Percentiles rank a stretch among this genome's conserved stretches.
These are phyloP conservation scores for Pachypanchax playfairii DNA, from an alignment of 2,113 vertebrate genomes.

Conservation along the genomic window DNA sequence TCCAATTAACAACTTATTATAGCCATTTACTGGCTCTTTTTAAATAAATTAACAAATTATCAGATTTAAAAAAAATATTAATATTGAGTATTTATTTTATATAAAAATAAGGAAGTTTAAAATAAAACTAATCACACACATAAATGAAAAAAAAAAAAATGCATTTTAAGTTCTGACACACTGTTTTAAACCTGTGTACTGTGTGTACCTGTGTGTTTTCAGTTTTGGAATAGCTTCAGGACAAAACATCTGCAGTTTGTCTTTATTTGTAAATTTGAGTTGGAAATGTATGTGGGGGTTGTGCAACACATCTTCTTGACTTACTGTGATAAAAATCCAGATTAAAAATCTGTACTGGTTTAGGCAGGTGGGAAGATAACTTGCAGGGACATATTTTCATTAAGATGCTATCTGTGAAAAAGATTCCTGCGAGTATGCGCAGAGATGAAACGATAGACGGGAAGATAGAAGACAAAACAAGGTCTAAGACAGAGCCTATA, in stretches of 20 bases:
- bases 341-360: background rate
- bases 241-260: background rate
- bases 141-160: no score
- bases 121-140: no score
- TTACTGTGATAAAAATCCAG: background rate
- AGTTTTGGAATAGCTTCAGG: constrained; percentile 5
- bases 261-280: background rate
- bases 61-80: no score
- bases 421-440: background rate
- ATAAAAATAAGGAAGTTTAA: no score
- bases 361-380: constrained; percentile 7
- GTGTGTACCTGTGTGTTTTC: no score
- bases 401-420: constrained; percentile 1
- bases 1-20: no score
- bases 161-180: no score
- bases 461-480: background rate
- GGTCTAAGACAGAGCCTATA: no score
- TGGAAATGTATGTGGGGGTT: constrained; percentile 2
- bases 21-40: no score
- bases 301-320: background rate
- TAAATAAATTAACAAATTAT: no score
- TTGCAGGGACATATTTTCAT: background rate
- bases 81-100: no score
- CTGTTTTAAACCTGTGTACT: no score
- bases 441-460: constrained; percentile 18